Percentiles rank a stretch among this genome's conserved stretches.
These are phyloP conservation scores for Boloria euphrosyne DNA, from an alignment of 2,888 invertebrate genomes.

Conservation along the genomic window DNA sequence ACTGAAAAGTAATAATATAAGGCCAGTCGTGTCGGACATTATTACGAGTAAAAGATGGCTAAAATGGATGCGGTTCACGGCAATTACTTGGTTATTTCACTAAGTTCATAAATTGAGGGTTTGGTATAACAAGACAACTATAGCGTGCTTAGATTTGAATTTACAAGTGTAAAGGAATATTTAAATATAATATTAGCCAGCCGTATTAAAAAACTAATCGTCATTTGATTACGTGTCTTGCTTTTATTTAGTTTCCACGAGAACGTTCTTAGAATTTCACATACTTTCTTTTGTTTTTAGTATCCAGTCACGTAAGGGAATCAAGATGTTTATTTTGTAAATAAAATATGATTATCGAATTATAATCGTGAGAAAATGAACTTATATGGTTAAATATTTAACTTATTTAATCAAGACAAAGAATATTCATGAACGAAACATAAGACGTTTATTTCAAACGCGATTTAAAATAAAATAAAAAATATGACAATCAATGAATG, in stretches of 20 bases:
- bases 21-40: neutral
- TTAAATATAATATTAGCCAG: neutral
- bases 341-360: neutral
- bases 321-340: neutral
- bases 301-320: conserved; percentile 18
- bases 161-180: neutral
- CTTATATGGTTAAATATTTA: too few species aligned
- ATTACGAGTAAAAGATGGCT: neutral
- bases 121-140: neutral
- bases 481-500: neutral
- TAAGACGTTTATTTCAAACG: neutral
- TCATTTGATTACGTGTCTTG: conserved; percentile 10
- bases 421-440: too few species aligned
- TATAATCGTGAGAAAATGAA: neutral
- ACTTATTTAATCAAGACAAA: too few species aligned
- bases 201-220: conserved; percentile 5
- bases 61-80: conserved; percentile 12
- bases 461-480: neutral
- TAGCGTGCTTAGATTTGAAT: too few species aligned
- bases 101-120: neutral
- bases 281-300: conserved; percentile 17
- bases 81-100: conserved; percentile 8
- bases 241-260: conserved; percentile 12
- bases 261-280: conserved; percentile 1
- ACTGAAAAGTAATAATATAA: neutral